Percentiles rank a stretch among this genome's conserved stretches.
Conservation (phyloP, 2,113 vertebrate species). For the Chiloscyllium plagiosum region DNA sequence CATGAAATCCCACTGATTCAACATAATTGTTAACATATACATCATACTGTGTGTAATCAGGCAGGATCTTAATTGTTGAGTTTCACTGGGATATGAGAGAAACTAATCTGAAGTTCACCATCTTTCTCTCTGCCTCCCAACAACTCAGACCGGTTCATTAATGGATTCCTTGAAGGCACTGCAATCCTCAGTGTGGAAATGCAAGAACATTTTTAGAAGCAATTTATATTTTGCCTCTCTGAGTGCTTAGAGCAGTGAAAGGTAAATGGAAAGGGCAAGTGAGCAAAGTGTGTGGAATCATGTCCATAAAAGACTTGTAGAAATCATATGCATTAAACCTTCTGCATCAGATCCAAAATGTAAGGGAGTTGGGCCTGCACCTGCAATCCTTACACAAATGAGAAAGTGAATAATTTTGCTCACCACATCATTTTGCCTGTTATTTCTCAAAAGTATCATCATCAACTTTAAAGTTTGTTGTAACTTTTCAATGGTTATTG, state of each 20-base stretch:
- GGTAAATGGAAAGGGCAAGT: slow-evolving; percentile 34
- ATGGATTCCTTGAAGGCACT: slow-evolving; percentile 32
- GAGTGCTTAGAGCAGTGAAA: background rate
- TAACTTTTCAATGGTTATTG: background rate
- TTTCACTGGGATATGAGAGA: background rate
- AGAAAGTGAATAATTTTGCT: background rate
- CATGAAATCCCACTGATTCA: background rate
- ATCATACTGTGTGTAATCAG: background rate
- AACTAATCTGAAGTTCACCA: background rate
- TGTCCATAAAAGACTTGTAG: background rate
- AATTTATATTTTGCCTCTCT: slow-evolving; percentile 15
- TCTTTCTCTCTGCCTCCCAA: background rate
- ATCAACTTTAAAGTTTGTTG: background rate
- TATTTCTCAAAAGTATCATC: background rate
- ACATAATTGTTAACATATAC: background rate
- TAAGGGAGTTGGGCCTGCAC: background rate
- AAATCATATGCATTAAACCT: background rate
- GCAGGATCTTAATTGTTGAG: background rate
- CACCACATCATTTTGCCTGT: background rate
- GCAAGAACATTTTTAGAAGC: slow-evolving; percentile 34
- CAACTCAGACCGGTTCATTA: slow-evolving; percentile 10
- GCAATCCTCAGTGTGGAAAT: slow-evolving; percentile 10
- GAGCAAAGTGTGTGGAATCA: slow-evolving; percentile 16
- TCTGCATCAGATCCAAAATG: too few species aligned
- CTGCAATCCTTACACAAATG: background rate